A percentile compares a stretch with the other conserved stretches of the same genome.
These are phyloP conservation scores for Porites australiensis DNA, from an alignment of 64 coral and sea anemone genomes.

Conservation along the genomic window DNA sequence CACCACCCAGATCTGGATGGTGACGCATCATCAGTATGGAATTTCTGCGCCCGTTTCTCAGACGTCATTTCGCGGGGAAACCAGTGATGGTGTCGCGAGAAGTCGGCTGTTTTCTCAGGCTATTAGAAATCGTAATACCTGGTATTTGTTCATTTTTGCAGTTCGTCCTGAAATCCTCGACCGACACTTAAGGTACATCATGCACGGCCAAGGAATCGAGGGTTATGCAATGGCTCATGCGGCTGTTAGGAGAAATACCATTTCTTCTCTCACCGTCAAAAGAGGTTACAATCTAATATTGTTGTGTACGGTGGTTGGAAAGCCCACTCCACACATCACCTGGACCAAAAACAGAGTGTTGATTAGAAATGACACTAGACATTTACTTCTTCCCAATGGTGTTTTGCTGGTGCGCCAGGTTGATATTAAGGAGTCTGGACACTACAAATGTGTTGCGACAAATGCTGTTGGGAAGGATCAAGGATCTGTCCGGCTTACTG, in stretches of 20 bases:
- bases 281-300: conserved; percentile 68
- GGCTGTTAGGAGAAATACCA: conserved; percentile 3
- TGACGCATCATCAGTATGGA: no score
- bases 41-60: no score
- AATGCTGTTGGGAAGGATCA: conserved; percentile 75
- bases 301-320: conserved; percentile 77
- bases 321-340: conserved; percentile 60
- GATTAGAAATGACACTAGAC: conserved; percentile 72
- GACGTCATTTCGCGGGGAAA: no score
- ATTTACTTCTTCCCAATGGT: conserved; percentile 63
- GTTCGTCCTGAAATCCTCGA: conserved; percentile 41
- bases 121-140: no score
- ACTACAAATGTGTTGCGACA: conserved; percentile 81
- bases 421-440: conserved; percentile 49
- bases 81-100: no score
- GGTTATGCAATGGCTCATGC: conserved; percentile 41
- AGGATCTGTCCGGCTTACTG: conserved; percentile 65
- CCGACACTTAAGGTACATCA: conserved; percentile 33
- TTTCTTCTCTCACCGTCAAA: conserved; percentile 43
- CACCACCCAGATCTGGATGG: no score
- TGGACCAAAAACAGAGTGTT: conserved; percentile 76
- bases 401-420: conserved; percentile 76
- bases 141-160: not conserved
- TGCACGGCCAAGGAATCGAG: not conserved
- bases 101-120: no score